These are phyloP conservation scores for Tretioscincus oriximinensis DNA, from an alignment of 2,113 vertebrate species.

Conservation along the genomic window DNA sequence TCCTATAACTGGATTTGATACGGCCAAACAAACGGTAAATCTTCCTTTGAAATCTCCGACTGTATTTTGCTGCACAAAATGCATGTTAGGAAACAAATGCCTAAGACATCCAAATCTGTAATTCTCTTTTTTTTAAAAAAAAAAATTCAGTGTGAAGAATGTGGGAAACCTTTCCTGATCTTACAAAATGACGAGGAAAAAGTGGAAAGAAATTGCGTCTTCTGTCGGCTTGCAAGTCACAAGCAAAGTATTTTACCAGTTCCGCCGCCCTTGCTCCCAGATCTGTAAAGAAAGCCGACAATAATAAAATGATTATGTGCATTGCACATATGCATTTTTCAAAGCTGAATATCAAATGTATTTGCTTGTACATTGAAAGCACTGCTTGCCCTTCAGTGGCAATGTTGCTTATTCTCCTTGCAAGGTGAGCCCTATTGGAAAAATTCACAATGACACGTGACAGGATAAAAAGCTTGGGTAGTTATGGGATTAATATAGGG, in stretches of 20 bases:
- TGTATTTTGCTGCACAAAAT: too few species aligned
- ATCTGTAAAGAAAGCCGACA: conserved; percentile 20
- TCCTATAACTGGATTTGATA: too few species aligned
- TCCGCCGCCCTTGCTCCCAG: conserved; percentile 3
- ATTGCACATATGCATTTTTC: background rate
- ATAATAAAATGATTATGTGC: background rate
- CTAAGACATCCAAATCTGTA: conserved; percentile 3
- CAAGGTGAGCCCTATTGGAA: too few species aligned
- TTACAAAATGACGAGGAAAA: conserved; percentile 36
- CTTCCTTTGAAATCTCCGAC: too few species aligned
- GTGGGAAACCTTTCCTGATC: conserved; percentile 57
- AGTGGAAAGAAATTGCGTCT: conserved; percentile 43
- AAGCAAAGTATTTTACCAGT: background rate
- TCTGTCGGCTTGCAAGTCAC: conserved; percentile 49
- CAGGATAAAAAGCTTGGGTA: too few species aligned
- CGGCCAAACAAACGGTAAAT: too few species aligned
- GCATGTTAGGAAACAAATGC: background rate
- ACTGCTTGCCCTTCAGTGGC: too few species aligned
- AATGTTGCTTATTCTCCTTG: too few species aligned
- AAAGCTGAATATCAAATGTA: background rate
- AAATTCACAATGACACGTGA: too few species aligned
- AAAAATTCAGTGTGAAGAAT: conserved; percentile 60
- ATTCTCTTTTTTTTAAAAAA: conserved; percentile 12
- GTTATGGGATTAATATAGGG: too few species aligned
- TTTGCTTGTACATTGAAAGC: background rate